Evolutionary conservation across 2,797 vertebrate species (phyloP).

Genomic region (Pipistrellus pygmaeus): DNA sequence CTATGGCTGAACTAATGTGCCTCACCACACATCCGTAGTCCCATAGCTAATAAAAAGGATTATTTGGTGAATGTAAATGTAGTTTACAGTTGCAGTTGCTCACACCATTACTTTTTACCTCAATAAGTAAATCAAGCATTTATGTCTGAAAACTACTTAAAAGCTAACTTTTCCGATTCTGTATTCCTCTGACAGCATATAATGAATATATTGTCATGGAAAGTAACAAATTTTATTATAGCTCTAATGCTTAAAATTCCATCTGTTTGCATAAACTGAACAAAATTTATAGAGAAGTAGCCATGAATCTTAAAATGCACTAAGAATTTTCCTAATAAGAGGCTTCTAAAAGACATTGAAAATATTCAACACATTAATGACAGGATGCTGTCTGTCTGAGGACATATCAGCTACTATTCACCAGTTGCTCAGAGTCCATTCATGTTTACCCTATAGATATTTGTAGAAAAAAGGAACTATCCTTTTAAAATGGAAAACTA

Average conservation of each 20-base stretch:
- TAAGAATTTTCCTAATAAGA: constrained; percentile 49
- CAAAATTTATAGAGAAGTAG: constrained; percentile 55
- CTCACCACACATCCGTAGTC: background rate
- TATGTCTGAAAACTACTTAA: constrained; percentile 60
- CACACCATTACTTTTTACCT: constrained; percentile 47
- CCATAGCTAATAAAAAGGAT: constrained; percentile 55
- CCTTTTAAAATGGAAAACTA: background rate
- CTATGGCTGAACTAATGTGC: constrained; percentile 23
- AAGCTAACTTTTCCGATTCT: constrained; percentile 67
- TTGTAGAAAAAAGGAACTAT: background rate
- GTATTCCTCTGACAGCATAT: constrained; percentile 60
- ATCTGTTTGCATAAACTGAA: constrained; percentile 77
- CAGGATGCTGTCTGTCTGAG: background rate
- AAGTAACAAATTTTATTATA: constrained; percentile 80
- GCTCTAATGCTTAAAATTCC: constrained; percentile 71
- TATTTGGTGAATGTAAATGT: constrained; percentile 54
- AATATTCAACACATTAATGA: background rate
- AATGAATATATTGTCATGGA: constrained; percentile 76
- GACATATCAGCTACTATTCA: background rate
- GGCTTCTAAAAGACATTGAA: background rate
- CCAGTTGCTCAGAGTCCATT: background rate
- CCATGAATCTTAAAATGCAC: constrained; percentile 73
- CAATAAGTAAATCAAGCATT: constrained; percentile 73
- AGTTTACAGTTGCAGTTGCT: constrained; percentile 16
- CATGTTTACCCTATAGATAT: background rate